Evolutionary conservation across 2,797 vertebrate genomes (phyloP), one percentile per base, ranked within the genome.

Genomic region (Coracias cyanogaster): DNA sequence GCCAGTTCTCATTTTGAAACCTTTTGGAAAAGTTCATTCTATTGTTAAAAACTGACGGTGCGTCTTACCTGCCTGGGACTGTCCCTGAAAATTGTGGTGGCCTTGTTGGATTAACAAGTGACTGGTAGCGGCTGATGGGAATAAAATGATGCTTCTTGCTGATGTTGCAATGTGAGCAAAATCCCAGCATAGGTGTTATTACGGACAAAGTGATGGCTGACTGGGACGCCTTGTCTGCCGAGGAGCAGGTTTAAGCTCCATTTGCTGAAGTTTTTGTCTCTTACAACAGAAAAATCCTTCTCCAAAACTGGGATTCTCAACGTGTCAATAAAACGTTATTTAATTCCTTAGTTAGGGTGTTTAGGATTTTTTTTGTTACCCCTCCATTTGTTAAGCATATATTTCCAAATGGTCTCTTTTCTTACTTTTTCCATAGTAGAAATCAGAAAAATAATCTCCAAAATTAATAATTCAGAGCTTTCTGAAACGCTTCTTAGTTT

Each of bases 61-160:
- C 0, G 1, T 52, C 31, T 65, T 41, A 3, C 0, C n/a, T 87
- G 35, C 48, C 26, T 52, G 21, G 24, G 20, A 8, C 39, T 48
- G 12, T 14, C n/a, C 26, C 5, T 33, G 20, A 6, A 26, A 33
- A 41, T 24, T 71, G 26, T 11, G 12, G n/a, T 31, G 26, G 25
- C n/a, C 13, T 25, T 64, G 21, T 35, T 60, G 65, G 22, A 28
- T 60, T 69, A 52, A 19, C 19, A 39, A 29, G 43, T 29, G 21
- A 12, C 9, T 26, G 22, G 31, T 58, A 15, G 8, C 69, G 31
- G 33, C 58, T 82, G 51, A 10, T 6, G 55, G 21, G 61, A 81
- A 12, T 39, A 45, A 78, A 9, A 39, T 49, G 7, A 22, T 8
- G 16, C 35, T 84, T 76, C 54, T 78, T 46, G 21, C 60, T 72